phyloP scores from a whole-genome alignment of 2,113 vertebrate species.

The Seriola dumerili region DNA sequence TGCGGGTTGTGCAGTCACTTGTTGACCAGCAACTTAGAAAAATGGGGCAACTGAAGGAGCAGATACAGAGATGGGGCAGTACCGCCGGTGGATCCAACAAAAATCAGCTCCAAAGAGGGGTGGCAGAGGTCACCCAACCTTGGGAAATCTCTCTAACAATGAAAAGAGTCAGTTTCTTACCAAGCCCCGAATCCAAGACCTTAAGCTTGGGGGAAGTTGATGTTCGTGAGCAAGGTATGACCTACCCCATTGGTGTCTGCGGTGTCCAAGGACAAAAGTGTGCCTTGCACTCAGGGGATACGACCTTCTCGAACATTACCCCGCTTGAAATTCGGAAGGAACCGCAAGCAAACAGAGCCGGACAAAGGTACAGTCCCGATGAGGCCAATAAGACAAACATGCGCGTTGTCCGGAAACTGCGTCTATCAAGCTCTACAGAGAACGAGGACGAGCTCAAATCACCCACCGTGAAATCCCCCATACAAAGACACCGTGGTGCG shows the following conservation, averaged over 20 bases:
- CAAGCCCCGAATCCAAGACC: slow-evolving; percentile 46
- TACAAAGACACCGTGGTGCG: slow-evolving; percentile 44
- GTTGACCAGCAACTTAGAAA: slow-evolving; percentile 80
- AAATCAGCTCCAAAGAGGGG: slow-evolving; percentile 78
- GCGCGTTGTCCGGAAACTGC: slow-evolving; percentile 78
- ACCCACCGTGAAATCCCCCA: slow-evolving; percentile 49
- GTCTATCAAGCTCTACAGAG: slow-evolving; percentile 75
- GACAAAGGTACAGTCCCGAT: slow-evolving; percentile 43
- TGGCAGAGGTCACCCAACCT: slow-evolving; percentile 79
- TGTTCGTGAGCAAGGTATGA: slow-evolving; percentile 75
- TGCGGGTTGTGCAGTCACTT: slow-evolving; percentile 78
- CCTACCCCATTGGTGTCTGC: slow-evolving; percentile 78
- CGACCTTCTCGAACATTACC: slow-evolving; percentile 63
- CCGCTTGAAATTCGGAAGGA: slow-evolving; percentile 76
- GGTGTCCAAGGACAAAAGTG: slow-evolving; percentile 78
- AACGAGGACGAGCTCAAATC: slow-evolving; percentile 72
- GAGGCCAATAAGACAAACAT: slow-evolving; percentile 58
- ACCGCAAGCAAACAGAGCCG: slow-evolving; percentile 59
- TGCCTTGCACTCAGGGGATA: slow-evolving; percentile 78
- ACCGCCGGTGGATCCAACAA: slow-evolving; percentile 75
- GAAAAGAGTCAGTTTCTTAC: slow-evolving; percentile 78
- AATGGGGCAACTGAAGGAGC: slow-evolving; percentile 79
- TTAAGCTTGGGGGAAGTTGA: slow-evolving; percentile 78
- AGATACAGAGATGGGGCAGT: slow-evolving; percentile 78
- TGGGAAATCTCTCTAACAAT: slow-evolving; percentile 83